phyloP scores from a whole-genome alignment of 2,113 vertebrate species.

The Hylia prasina region DNA sequence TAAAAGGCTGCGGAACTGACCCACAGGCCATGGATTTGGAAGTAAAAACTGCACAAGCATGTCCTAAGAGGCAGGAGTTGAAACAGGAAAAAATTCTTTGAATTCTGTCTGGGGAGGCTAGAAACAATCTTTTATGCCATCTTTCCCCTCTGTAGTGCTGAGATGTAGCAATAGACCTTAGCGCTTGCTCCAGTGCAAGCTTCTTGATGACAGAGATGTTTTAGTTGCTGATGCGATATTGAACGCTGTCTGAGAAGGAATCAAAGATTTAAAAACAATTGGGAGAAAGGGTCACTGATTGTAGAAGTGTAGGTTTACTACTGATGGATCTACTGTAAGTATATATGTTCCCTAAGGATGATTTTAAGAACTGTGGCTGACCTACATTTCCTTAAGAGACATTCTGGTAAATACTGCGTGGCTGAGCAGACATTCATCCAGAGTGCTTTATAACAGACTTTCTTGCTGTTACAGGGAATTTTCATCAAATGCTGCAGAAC shows the following conservation, averaged over 20 bases:
- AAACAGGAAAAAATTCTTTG: background rate
- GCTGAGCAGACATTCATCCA: fast-evolving
- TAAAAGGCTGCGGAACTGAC: background rate
- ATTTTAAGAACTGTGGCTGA: background rate
- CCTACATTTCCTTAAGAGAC: background rate
- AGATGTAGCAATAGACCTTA: background rate
- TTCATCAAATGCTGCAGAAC: background rate
- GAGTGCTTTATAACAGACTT: background rate
- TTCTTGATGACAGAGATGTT: background rate
- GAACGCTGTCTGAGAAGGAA: background rate
- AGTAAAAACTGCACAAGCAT: background rate
- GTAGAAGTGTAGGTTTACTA: background rate
- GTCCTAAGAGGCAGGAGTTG: background rate
- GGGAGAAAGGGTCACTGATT: background rate
- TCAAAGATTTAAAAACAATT: background rate
- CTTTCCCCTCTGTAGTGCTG: background rate
- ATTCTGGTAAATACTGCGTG: background rate
- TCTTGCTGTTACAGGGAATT: background rate
- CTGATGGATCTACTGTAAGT: background rate
- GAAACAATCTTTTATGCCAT: background rate
- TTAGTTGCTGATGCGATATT: background rate
- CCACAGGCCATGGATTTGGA: background rate
- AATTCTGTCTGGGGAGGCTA: background rate
- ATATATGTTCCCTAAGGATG: background rate
- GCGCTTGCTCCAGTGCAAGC: background rate